Evolutionary conservation across 2,113 vertebrate genomes (phyloP), one percentile per base, ranked within the genome.

Genomic region (Apaloderma vittatum): DNA sequence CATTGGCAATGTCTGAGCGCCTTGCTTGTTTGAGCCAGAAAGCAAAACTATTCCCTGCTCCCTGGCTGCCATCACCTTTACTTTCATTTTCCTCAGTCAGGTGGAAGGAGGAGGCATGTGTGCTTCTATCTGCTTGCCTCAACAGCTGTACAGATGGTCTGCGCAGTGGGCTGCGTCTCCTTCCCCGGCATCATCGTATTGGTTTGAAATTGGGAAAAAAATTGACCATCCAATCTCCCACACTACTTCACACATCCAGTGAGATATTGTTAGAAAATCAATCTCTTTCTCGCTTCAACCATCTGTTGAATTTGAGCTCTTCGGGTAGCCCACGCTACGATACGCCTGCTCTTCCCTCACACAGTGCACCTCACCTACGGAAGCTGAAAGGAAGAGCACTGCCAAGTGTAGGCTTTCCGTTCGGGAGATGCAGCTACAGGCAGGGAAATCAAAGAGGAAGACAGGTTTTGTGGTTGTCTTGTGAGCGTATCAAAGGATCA

Each of bases 321-420:
- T 36, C 8, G 61, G 29, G 46, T 17, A 11, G 15, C 17, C 11
- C 40, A 34, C 34, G 1, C 16, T 3, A 10, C 0, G 7, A 4
- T 4, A 20, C 30, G 19, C 18, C 40, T 86, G 75, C 67, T 37
- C 12, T 73, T 86, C 52, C 26, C 6, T 8, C 26, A 67, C 18
- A 15, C 34, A 21, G 19, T 36, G 52, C n/a, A 6, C 45, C 22
- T 74, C 55, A 30, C 24, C 63, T 40, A 7, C 1, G 40, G 15
- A 37, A 52, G 18, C 26, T 36, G 62, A 34, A 51, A 51, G 37
- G n/a, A 5, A 3, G 13, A 63, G 43, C 27, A 6, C 17, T 37
- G 46, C 26, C 12, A 88, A 49, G 54, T 7, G 54, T 11, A 70
- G 68, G 18, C 24, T 4, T 29, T 58, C 15, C 8, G 17, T 16